A percentile compares a stretch with the other conserved stretches of the same genome.
These are phyloP conservation scores for Prostheceraeus crozeri DNA, from an alignment of 2,888 invertebrate genomes.

Conservation along the genomic window DNA sequence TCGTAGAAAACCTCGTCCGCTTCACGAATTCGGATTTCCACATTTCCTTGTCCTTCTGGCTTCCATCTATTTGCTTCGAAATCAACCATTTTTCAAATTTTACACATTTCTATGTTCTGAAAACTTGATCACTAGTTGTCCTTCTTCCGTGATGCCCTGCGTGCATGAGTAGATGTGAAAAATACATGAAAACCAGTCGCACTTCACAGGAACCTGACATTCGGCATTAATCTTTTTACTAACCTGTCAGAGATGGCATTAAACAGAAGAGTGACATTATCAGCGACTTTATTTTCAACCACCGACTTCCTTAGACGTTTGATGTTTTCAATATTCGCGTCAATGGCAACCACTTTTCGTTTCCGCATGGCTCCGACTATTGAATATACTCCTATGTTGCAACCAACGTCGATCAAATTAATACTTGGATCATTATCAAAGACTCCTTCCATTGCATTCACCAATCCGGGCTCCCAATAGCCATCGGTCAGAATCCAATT, in stretches of 20 bases:
- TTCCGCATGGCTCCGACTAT: constrained; percentile 41
- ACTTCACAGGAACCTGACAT: too few species aligned
- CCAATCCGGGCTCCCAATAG: neutral
- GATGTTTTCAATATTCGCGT: constrained; percentile 40
- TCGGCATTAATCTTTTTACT: too few species aligned
- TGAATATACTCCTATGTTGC: constrained; percentile 42
- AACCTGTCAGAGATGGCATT: neutral
- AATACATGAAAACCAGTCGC: too few species aligned
- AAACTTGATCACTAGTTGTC: too few species aligned
- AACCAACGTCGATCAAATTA: constrained; percentile 39
- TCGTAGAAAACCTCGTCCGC: too few species aligned
- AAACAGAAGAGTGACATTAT: neutral
- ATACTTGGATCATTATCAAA: constrained; percentile 5
- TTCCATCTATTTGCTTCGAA: too few species aligned
- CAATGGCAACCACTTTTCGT: constrained; percentile 42
- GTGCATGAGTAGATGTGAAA: too few species aligned
- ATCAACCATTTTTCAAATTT: too few species aligned
- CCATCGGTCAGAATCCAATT: neutral
- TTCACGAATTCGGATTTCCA: too few species aligned
- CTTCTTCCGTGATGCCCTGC: too few species aligned
- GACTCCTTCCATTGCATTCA: neutral
- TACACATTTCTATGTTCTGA: too few species aligned
- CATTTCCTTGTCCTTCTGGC: too few species aligned
- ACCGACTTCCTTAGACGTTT: constrained; percentile 33
- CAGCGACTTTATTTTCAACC: neutral